These are phyloP conservation scores for Cygnus atratus DNA, from an alignment of 2,113 vertebrate genomes.

Conservation along the genomic window DNA sequence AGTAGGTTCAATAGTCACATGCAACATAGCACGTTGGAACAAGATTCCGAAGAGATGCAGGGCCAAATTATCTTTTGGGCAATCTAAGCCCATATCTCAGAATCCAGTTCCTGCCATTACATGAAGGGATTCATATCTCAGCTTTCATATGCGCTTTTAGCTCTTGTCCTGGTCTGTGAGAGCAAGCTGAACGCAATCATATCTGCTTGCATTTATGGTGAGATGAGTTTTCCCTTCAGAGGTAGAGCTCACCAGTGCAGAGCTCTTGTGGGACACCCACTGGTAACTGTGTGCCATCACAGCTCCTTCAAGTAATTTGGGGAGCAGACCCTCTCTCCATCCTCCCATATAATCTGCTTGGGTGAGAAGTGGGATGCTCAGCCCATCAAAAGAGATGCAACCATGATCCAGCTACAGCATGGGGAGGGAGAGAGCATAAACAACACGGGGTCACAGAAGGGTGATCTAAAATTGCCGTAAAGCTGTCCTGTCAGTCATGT, in stretches of 20 bases:
- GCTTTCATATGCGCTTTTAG: neutral
- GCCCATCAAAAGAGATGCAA: rapidly evolving
- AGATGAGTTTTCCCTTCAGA: rapidly evolving
- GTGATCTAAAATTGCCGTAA: neutral
- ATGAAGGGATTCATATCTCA: neutral
- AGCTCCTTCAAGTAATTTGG: neutral
- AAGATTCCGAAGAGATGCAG: neutral
- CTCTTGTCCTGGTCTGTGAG: neutral
- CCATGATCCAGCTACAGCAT: neutral
- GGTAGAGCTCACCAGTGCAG: neutral
- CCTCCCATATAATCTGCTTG: rapidly evolving
- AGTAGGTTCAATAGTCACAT: neutral
- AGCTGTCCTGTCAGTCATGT: rapidly evolving
- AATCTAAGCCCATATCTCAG: neutral
- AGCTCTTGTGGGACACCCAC: neutral
- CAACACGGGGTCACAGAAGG: neutral
- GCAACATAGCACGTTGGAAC: neutral
- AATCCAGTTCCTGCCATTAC: neutral
- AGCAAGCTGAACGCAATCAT: rapidly evolving
- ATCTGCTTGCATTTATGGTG: rapidly evolving
- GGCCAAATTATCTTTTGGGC: neutral
- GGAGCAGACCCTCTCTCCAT: neutral
- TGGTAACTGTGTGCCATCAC: neutral
- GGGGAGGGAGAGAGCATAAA: neutral
- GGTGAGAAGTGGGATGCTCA: neutral